Conservation (phyloP, 1,140 invertebrate species). For the Phenacoccus solenopsis region DNA sequence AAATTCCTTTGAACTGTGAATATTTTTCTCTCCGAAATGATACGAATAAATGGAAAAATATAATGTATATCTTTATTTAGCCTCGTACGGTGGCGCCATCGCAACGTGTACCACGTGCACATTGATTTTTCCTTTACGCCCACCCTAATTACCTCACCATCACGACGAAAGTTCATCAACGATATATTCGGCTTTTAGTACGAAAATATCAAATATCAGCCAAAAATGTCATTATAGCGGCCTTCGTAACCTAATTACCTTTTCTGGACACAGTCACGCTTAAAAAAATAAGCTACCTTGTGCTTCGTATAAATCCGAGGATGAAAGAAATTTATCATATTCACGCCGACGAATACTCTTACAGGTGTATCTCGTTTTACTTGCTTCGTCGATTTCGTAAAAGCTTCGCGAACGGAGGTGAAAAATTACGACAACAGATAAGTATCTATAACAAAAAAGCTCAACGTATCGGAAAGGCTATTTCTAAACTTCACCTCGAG, state of each 20-base stretch:
- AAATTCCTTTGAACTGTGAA: no score
- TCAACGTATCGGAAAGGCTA: slow-evolving; percentile 1
- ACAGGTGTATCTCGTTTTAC: not conserved
- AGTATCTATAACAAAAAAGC: not conserved
- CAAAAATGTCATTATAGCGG: not conserved
- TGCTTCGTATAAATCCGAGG: no score
- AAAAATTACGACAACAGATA: not conserved
- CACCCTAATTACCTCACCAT: not conserved
- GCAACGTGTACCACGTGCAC: no score
- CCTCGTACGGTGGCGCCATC: no score
- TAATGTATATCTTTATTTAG: no score
- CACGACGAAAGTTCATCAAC: not conserved
- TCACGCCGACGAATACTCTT: no score
- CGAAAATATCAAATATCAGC: not conserved
- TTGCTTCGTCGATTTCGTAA: not conserved
- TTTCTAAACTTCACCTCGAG: not conserved
- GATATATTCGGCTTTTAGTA: not conserved
- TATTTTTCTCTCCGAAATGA: no score
- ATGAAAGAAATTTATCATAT: no score
- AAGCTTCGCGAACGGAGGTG: not conserved
- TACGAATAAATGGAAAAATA: no score
- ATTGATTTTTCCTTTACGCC: not conserved
- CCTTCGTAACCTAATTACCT: not conserved
- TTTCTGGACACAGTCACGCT: not conserved
- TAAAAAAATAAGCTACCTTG: no score